Evolutionary conservation across 2,113 vertebrate species (phyloP).

Genomic region (Thomomys bottae): DNA sequence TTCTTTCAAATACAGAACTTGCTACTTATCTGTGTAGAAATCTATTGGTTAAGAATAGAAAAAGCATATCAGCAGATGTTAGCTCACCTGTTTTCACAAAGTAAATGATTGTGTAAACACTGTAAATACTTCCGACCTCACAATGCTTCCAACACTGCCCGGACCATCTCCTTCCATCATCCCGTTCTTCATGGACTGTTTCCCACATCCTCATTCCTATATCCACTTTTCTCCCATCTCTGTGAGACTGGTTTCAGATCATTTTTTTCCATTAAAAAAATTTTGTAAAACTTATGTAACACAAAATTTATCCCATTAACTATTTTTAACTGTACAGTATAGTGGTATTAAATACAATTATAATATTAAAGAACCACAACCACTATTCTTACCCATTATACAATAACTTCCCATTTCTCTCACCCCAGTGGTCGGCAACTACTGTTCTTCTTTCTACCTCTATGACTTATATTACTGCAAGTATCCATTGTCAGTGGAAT

Average conservation of each 20-base stretch:
- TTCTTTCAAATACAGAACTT: background rate
- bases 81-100: background rate
- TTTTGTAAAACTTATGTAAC: background rate
- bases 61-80: background rate
- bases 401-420: background rate
- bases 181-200: background rate
- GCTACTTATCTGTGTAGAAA: background rate
- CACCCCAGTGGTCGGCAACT: background rate
- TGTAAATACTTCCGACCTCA: background rate
- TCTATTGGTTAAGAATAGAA: background rate
- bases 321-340: background rate
- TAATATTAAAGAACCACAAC: background rate
- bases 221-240: background rate
- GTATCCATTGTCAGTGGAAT: background rate
- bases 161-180: fast-evolving
- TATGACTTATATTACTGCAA: background rate
- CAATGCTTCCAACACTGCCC: background rate
- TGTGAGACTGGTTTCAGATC: background rate
- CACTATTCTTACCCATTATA: background rate
- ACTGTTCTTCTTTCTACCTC: background rate
- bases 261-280: background rate
- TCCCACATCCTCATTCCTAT: background rate
- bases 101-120: background rate
- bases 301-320: background rate
- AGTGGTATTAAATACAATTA: background rate